Evolutionary conservation across 2,797 vertebrate genomes (phyloP).

Genomic region (Cryptoblepharus egeriae): DNA sequence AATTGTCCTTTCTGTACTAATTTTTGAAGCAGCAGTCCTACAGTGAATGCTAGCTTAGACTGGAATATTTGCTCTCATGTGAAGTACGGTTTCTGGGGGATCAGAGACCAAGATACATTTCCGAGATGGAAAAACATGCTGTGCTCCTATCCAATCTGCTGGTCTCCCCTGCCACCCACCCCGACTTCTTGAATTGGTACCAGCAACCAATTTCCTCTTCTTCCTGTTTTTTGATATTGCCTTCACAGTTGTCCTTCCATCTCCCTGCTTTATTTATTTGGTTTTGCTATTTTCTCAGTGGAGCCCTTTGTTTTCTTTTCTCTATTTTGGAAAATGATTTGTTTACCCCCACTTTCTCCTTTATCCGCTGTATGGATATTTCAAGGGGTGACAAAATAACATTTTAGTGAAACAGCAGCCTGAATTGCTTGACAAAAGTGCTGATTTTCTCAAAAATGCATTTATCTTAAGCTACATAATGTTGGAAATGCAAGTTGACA

Average conservation of each 20-base stretch:
- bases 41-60: neutral
- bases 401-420: neutral
- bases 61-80: neutral
- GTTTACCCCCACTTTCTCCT: neutral
- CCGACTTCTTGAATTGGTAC: neutral
- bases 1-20: neutral
- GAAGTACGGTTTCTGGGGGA: neutral
- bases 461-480: neutral
- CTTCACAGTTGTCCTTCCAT: neutral
- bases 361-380: neutral
- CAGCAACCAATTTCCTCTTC: neutral
- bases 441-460: neutral
- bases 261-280: neutral
- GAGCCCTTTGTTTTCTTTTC: neutral
- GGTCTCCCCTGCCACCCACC: neutral
- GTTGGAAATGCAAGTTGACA: constrained; percentile 18
- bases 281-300: neutral
- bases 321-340: neutral
- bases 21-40: neutral
- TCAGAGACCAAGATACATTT: neutral
- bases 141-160: neutral
- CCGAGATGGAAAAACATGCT: neutral
- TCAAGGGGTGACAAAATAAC: constrained; percentile 16
- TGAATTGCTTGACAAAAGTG: neutral
- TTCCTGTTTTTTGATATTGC: neutral